These are phyloP conservation scores for Rotaria sp. DNA, from an alignment of 2,888 invertebrate species.

Conservation along the genomic window DNA sequence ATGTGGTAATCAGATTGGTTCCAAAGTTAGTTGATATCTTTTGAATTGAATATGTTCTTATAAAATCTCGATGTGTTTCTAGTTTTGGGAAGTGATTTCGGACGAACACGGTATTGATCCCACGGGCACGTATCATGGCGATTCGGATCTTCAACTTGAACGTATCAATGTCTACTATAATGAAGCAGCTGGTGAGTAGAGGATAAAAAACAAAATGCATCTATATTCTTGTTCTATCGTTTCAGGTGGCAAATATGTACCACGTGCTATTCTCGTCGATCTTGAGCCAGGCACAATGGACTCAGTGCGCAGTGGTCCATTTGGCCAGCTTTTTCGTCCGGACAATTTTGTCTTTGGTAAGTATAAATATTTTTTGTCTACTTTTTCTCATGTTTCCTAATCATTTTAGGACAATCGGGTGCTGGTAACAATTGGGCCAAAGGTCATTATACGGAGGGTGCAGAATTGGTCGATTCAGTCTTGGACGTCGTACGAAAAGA, in stretches of 20 bases:
- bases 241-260: no score
- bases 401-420: constrained; percentile 73
- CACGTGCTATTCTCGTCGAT: no score
- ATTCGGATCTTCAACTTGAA: constrained; percentile 46
- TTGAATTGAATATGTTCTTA: no score
- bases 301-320: constrained; percentile 84
- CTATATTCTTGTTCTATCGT: constrained; percentile 84
- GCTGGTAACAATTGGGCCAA: no score
- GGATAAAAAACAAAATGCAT: constrained; percentile 85
- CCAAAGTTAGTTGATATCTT: constrained; percentile 43
- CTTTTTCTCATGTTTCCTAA: no score
- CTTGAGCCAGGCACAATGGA: constrained; percentile 97
- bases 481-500: constrained; percentile 65
- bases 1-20: constrained; percentile 40
- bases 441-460: constrained; percentile 85
- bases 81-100: constrained; percentile 52
- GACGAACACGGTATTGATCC: constrained; percentile 51
- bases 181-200: constrained; percentile 72
- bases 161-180: constrained; percentile 74
- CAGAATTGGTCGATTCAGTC: constrained; percentile 62
- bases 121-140: constrained; percentile 49
- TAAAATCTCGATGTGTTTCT: no score
- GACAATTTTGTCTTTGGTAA: constrained; percentile 83
- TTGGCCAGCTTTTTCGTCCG: constrained; percentile 83
- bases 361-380: constrained; percentile 58